Evolutionary conservation across 2,888 invertebrate genomes (phyloP).

Genomic region (Pyrrhosoma nymphula): DNA sequence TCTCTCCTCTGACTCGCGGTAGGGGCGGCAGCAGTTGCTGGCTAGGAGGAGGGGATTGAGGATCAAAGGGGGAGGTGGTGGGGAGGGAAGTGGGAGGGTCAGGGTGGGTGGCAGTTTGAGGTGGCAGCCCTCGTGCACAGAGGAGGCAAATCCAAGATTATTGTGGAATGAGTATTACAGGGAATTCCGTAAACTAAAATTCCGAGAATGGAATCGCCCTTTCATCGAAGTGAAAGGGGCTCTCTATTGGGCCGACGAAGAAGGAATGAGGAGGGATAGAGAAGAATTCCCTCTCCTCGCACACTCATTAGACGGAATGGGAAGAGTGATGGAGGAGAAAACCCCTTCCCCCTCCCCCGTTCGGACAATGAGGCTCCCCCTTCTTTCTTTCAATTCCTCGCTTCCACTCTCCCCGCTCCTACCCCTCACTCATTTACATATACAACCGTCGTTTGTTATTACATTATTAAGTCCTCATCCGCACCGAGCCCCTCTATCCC

Average conservation of each 20-base stretch:
- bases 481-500: not conserved
- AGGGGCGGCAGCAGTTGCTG: not conserved
- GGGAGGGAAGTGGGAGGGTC: not conserved
- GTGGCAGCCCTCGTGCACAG: too few relatives aligned
- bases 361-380: not conserved
- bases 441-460: constrained; percentile 36
- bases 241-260: not conserved
- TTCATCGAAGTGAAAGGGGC: not conserved
- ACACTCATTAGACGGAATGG: not conserved
- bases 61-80: not conserved
- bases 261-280: not conserved
- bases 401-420: not conserved
- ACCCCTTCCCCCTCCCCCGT: not conserved
- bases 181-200: constrained; percentile 56
- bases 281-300: not conserved
- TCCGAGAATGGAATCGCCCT: constrained; percentile 40
- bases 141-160: constrained; percentile 26
- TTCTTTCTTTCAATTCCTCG: not conserved
- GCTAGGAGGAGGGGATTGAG: not conserved
- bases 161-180: constrained; percentile 28
- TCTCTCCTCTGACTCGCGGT: not conserved
- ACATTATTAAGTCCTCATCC: constrained; percentile 22
- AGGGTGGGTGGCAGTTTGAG: not conserved
- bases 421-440: not conserved
- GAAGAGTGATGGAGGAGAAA: not conserved